Conservation (phyloP, 1,140 invertebrate species). For the Procambarus clarkii region DNA sequence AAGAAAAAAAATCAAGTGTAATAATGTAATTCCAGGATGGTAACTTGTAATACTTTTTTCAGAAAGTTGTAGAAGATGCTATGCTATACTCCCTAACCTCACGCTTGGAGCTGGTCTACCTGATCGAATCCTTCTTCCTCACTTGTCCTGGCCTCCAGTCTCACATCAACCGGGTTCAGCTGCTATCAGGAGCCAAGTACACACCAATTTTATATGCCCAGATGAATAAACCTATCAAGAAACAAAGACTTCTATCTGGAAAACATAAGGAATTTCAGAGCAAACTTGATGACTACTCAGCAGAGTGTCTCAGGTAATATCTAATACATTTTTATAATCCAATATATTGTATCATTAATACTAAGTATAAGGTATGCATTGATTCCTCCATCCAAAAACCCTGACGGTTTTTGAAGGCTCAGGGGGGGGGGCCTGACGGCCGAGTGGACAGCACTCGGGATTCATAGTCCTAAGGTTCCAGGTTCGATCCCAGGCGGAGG, state of each 20-base stretch:
- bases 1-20: too few species aligned
- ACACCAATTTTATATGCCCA: conserved; percentile 36
- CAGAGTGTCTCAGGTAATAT: conserved; percentile 33
- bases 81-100: conserved; percentile 62
- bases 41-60: conserved; percentile 8
- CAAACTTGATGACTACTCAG: conserved; percentile 42
- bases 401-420: too few species aligned
- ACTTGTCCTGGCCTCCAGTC: conserved; percentile 16
- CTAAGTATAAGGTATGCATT: too few species aligned
- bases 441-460: neutral
- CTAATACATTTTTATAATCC: neutral
- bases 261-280: neutral
- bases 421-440: neutral
- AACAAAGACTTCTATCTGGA: conserved; percentile 37
- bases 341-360: too few species aligned
- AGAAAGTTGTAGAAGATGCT: conserved; percentile 69
- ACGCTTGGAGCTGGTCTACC: conserved; percentile 65
- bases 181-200: conserved; percentile 25
- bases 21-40: too few species aligned
- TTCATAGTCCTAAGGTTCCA: neutral
- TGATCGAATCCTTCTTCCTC: conserved; percentile 56
- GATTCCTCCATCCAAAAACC: too few species aligned
- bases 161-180: conserved; percentile 7
- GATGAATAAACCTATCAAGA: conserved; percentile 58
- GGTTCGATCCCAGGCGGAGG: neutral